Evolutionary conservation across 2,888 invertebrate species (phyloP), one percentile per base, ranked within the genome.

Genomic region (Agriotes lineatus): DNA sequence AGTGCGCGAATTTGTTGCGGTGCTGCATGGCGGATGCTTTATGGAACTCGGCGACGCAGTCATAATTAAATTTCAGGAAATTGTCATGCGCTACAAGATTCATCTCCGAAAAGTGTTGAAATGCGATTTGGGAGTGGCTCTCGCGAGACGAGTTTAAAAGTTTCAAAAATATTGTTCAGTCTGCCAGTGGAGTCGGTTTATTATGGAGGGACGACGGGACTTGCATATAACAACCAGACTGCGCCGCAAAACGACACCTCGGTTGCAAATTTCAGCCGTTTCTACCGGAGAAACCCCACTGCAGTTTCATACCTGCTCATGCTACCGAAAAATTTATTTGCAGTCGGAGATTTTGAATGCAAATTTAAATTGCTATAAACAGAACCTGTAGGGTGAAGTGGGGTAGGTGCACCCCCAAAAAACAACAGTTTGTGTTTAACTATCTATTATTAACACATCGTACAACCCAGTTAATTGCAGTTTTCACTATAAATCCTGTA

Each of bases 91-190:
- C 57, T 64, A 57, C 52, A 60, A 67, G 63, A 70, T 66, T 67
- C 67, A 60, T 68, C 63, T 56, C 45, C 35, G 14, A 60, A 39
- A 70, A 59, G 60, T 67, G 70, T 59, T 70, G 66, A 64, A 71
- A 60, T 68, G 54, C 64, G 67, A 71, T 71, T 70, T 67, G 56
- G 56, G 44, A 61, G 64, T 65, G 39, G 65, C 59, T 71, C 71
- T 63, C 71, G 10, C 19, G 71, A 57, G 71, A 61, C 56, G 58
- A 71, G 65, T 71, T 65, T 56, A 71, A 67, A 71, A 67, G 67
- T 70, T 70, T 67, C 61, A 48, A 65, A 70, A 71, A 67, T 71
- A 71, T 71, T 71, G 68, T 71, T 68, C 64, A 69, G 64, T 65
- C 54, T 64, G 57, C 60, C 39, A 65, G 56, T 56, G 65, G 57